phyloP scores from a whole-genome alignment of 2,113 vertebrate genomes.

The Mesembrinibis cayennensis region DNA sequence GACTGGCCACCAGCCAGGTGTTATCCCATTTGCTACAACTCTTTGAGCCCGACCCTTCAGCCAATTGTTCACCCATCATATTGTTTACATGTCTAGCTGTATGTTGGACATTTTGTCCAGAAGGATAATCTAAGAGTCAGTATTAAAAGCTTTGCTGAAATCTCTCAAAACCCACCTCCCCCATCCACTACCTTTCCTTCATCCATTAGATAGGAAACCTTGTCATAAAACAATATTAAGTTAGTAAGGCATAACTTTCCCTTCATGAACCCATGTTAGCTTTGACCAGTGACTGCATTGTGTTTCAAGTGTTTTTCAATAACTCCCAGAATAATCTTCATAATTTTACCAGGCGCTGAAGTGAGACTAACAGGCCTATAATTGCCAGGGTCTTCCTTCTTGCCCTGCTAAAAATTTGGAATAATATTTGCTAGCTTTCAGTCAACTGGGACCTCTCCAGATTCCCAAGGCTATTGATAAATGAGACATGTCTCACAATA shows the following conservation, averaged over 20 bases:
- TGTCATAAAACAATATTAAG: neutral
- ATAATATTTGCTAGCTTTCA: neutral
- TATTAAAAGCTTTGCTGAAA: neutral
- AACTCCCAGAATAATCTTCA: neutral
- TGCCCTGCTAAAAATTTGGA: neutral
- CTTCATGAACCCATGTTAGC: neutral
- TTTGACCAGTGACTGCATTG: neutral
- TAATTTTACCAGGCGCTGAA: neutral
- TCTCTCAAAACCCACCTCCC: neutral
- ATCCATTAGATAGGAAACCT: neutral
- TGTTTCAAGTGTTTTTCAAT: neutral
- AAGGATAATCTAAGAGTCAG: neutral
- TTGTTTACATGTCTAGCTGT: neutral
- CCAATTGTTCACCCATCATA: neutral
- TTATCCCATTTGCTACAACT: fast-evolving
- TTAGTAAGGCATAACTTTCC: neutral
- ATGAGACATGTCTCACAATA: neutral
- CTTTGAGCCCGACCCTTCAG: neutral
- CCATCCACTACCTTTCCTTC: fast-evolving
- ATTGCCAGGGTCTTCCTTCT: neutral
- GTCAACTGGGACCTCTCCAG: neutral
- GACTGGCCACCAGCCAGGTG: neutral
- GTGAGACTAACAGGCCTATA: neutral
- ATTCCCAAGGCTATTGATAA: neutral
- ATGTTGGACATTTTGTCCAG: neutral